Evolutionary conservation across 2,113 vertebrate genomes (phyloP).

Genomic region (Phasianus colchicus): DNA sequence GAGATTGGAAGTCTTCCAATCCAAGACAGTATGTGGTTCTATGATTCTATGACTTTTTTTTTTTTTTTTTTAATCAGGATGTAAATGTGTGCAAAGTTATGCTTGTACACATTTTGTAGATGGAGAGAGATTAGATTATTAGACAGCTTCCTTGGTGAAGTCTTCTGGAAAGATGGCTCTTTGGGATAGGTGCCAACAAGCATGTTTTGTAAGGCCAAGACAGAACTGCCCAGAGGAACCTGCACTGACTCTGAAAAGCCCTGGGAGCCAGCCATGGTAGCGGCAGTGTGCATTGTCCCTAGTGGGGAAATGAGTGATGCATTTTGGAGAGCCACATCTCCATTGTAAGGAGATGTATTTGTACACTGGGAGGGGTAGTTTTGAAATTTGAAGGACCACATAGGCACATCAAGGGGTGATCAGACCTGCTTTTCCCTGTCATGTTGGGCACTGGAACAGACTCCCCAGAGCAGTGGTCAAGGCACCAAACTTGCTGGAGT

Average conservation of each 20-base stretch:
- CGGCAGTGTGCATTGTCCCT: background rate
- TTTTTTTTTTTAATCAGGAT: background rate
- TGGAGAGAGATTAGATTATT: background rate
- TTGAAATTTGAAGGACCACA: background rate
- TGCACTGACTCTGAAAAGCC: background rate
- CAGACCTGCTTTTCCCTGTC: background rate
- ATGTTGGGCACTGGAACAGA: too few relatives aligned
- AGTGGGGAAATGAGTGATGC: background rate
- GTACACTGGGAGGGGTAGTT: background rate
- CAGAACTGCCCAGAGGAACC: background rate
- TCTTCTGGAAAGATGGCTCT: background rate
- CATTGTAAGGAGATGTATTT: background rate
- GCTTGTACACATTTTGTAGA: background rate
- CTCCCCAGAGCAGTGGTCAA: too few relatives aligned
- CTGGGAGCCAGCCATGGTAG: background rate
- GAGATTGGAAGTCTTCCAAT: too few relatives aligned
- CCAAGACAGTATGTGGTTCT: too few relatives aligned
- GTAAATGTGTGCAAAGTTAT: background rate
- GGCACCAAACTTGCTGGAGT: too few relatives aligned
- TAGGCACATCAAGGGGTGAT: background rate
- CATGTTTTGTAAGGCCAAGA: rapidly evolving
- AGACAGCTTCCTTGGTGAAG: background rate
- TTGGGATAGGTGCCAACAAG: background rate
- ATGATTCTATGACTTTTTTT: too few relatives aligned
- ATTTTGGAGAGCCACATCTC: background rate